Base-by-base conservation (phyloP, 2,797 vertebrate genomes). In the Enteromius argenteus region DNA sequence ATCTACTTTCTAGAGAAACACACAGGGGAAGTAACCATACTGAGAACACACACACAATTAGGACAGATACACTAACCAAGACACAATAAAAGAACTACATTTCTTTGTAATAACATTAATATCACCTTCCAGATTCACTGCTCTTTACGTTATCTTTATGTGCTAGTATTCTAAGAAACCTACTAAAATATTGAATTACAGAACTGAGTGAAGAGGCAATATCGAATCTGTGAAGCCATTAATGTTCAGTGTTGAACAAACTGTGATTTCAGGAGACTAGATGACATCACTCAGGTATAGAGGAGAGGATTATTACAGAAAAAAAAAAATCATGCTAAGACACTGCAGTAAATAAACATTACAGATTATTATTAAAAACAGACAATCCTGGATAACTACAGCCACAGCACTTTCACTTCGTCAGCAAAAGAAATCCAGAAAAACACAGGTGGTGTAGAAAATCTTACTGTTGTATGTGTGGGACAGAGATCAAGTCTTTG, bases 1-100 rank as follows among this genome's bases (percentile, higher is more conserved):
- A 83, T 99, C 98, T 91, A 99, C 98, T 94, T 99, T 99, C 98
- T 99, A 93, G 4, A 89, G 21, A 83, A 89, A 91, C 76, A 93
- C 73, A 91, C 42, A 80, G n/a, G 13, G 60, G 32, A n/a, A 35
- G n/a, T 56, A 37, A 77, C 5, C 53, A 49, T 64, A 84, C 15
- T 80, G 35, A 53, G 35, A 79, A 8, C 32, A n/a, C 10, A 53
- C 17, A 86, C 19, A 87, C 17, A 56, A 72, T 2, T 5, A 37
- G 39, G 42, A 15, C 21, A 66, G 7, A 27, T 5, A 84, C 17
- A 53, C 46, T 9, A 32, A 30, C 37, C 32, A 64, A 64, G 27
- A 53, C 51, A 23, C 19, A n/a, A 56, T 30, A 30, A 35, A 53
- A 53, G 1, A 32, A 37, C 19, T 8, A 35, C 5, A 27, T 35